These are phyloP conservation scores for Drosophila maculinotata DNA, from an alignment of 2,888 invertebrate species.

Conservation along the genomic window DNA sequence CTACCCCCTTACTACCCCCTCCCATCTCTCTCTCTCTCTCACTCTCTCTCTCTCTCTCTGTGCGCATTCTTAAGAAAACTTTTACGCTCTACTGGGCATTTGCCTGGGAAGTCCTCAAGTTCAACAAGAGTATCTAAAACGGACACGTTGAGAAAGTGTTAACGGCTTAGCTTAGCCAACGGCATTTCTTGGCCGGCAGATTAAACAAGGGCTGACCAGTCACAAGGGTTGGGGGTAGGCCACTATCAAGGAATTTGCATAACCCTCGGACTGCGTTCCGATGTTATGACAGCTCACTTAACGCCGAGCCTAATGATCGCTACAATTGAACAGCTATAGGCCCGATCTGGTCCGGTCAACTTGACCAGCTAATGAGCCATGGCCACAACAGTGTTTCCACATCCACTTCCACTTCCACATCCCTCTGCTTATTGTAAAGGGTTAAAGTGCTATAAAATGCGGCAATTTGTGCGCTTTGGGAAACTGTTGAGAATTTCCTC, in stretches of 20 bases:
- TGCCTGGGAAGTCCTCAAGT: constrained; percentile 46
- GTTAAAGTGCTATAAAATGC: not conserved
- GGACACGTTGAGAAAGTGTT: constrained; percentile 48
- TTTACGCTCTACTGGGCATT: constrained; percentile 61
- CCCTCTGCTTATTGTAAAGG: constrained; percentile 2
- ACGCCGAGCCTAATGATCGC: constrained; percentile 42
- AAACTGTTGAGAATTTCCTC: constrained; percentile 16
- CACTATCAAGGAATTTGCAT: constrained; percentile 40
- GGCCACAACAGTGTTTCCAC: constrained; percentile 3
- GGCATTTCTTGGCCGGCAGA: constrained; percentile 14
- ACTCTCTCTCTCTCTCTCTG: not conserved
- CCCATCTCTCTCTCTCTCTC: not conserved
- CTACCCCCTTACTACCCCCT: too few relatives aligned
- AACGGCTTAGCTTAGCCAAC: constrained; percentile 46
- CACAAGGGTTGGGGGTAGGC: not conserved
- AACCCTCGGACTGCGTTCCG: constrained; percentile 22
- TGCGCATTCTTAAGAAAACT: constrained; percentile 9
- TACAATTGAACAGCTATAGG: constrained; percentile 6
- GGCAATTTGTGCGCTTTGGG: constrained; percentile 24
- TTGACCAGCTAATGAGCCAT: constrained; percentile 42
- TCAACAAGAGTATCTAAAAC: constrained; percentile 7
- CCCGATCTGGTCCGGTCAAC: constrained; percentile 3
- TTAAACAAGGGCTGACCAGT: constrained; percentile 15
- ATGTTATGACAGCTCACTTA: constrained; percentile 78
- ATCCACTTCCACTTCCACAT: not conserved